These are phyloP conservation scores for Alethe castanea DNA, from an alignment of 2,113 vertebrate genomes.

Conservation along the genomic window DNA sequence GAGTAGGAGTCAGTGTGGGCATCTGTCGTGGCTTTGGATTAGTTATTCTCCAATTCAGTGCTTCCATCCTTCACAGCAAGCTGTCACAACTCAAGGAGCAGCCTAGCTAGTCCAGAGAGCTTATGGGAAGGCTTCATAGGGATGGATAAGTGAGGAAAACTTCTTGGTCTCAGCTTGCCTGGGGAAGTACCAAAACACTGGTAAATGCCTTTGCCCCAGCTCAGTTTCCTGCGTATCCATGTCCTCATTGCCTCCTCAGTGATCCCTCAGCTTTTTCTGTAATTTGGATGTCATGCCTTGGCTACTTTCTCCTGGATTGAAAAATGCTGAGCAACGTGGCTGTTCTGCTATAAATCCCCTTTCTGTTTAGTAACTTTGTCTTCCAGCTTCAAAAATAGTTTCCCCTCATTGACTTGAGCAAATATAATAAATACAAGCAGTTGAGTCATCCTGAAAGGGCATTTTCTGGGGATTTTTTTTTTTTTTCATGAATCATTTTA, in stretches of 20 bases:
- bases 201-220: not conserved
- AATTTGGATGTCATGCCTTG: not conserved
- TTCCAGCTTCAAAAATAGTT: constrained; percentile 10
- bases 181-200: not conserved
- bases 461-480: not conserved
- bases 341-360: not conserved
- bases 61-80: not conserved
- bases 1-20: not conserved
- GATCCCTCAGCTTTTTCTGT: not conserved
- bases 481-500: not conserved
- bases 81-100: not conserved
- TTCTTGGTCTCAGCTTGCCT: not conserved
- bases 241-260: not conserved
- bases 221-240: not conserved
- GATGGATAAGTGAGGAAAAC: not conserved
- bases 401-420: not conserved
- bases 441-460: not conserved
- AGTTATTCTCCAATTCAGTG: not conserved
- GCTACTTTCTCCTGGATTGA: not conserved
- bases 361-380: not conserved
- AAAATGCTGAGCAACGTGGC: not conserved
- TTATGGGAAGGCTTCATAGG: not conserved
- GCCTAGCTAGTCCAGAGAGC: not conserved
- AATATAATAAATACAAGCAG: not conserved
- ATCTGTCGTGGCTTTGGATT: not conserved